Percentiles rank a stretch among this genome's conserved stretches.
phyloP scores from a whole-genome alignment of 2,888 invertebrate genomes.

The Pseudococcus jackbeardsleyi region DNA sequence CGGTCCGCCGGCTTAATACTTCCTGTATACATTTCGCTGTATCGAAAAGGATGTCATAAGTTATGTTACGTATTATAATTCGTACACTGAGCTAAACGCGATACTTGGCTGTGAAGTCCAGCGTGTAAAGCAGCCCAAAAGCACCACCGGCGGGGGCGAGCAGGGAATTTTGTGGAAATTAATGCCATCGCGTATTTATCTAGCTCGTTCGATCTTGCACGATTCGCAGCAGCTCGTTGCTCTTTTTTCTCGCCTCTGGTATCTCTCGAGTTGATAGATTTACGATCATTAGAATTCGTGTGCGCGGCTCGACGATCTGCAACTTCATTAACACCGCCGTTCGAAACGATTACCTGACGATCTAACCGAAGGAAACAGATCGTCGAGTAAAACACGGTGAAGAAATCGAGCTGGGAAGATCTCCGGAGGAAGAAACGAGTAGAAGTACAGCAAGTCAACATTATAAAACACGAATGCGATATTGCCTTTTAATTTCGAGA shows the following conservation, averaged over 20 bases:
- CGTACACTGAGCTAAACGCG: neutral
- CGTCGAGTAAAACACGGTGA: neutral
- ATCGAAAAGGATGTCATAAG: constrained; percentile 43
- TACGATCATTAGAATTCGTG: neutral
- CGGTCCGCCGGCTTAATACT: constrained; percentile 43
- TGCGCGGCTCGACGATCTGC: neutral
- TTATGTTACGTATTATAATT: constrained; percentile 34
- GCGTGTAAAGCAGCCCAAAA: neutral
- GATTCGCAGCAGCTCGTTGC: neutral
- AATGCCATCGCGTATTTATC: neutral
- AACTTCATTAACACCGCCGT: neutral
- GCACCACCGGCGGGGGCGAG: neutral
- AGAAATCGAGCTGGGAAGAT: neutral
- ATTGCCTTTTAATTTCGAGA: too few relatives aligned
- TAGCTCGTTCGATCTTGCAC: neutral
- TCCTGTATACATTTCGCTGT: constrained; percentile 37
- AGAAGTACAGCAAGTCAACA: neutral
- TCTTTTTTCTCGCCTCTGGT: neutral
- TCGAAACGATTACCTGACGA: neutral
- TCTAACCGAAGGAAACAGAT: neutral
- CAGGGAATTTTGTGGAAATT: neutral
- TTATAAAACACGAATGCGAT: too few relatives aligned
- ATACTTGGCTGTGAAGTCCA: constrained; percentile 3
- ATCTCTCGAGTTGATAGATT: neutral
- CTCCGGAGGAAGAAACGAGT: neutral